These are phyloP conservation scores for Amiota communis DNA, from an alignment of 2,888 invertebrate species.

Conservation along the genomic window DNA sequence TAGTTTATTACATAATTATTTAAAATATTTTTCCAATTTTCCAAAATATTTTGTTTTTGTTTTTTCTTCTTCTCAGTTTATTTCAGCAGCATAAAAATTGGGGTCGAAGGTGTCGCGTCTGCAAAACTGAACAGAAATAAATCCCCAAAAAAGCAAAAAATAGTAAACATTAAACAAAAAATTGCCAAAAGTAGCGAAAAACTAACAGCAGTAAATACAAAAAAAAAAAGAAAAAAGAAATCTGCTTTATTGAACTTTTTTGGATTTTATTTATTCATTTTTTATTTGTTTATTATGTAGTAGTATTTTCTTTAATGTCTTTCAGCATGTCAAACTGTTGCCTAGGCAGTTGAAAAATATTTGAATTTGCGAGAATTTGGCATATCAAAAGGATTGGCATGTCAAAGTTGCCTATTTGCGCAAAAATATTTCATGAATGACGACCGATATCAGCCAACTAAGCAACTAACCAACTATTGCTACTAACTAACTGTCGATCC, in stretches of 20 bases:
- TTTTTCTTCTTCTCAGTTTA: constrained; percentile 27
- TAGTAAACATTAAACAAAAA: neutral
- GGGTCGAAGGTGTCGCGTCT: constrained; percentile 33
- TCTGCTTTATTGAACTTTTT: neutral
- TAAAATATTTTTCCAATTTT: constrained; percentile 43
- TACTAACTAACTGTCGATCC: too few relatives aligned
- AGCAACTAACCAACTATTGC: too few relatives aligned
- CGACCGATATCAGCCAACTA: neutral
- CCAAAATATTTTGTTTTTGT: neutral
- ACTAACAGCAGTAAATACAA: neutral
- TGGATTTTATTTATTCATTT: neutral
- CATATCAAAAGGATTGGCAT: constrained; percentile 30
- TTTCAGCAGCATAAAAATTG: constrained; percentile 40
- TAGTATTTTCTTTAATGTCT: neutral
- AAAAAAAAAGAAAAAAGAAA: too few relatives aligned
- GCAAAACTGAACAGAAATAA: neutral
- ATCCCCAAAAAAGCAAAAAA: too few relatives aligned
- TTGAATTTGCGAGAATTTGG: constrained; percentile 24
- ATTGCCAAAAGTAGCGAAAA: neutral
- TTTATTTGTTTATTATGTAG: neutral
- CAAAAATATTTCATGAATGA: constrained; percentile 19
- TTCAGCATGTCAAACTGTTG: constrained; percentile 11
- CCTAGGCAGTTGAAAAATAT: constrained; percentile 13
- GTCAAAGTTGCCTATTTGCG: constrained; percentile 19
- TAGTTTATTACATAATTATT: constrained; percentile 59